phyloP scores from a whole-genome alignment of 1,140 invertebrate genomes.

The Phortica variegata region DNA sequence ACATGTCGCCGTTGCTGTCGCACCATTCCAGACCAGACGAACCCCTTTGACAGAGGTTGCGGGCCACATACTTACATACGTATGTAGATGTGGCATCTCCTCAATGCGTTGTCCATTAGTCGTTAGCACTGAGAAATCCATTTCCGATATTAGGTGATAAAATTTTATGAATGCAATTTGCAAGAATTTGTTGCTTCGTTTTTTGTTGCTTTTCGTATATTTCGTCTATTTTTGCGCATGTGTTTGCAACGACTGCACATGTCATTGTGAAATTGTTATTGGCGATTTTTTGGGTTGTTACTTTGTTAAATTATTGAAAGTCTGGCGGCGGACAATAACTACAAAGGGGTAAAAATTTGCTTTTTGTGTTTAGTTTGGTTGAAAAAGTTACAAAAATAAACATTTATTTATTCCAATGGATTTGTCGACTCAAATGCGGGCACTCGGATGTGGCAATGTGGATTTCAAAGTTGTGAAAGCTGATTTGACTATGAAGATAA shows the following conservation, averaged over 20 bases:
- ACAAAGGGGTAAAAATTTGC: too few species aligned
- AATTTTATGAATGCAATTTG: constrained; percentile 55
- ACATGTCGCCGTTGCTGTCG: constrained; percentile 10
- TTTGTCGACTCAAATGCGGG: too few species aligned
- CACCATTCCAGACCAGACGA: too few species aligned
- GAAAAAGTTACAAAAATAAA: too few species aligned
- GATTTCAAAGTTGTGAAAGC: too few species aligned
- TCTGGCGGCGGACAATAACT: too few species aligned
- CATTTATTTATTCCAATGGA: too few species aligned
- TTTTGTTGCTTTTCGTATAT: constrained; percentile 5
- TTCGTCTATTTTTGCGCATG: constrained; percentile 1
- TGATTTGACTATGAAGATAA: constrained; percentile 22
- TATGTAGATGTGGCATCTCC: too few species aligned
- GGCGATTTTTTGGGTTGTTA: constrained; percentile 38
- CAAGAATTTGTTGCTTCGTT: constrained; percentile 46
- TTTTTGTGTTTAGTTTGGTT: too few species aligned
- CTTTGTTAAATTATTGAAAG: too few species aligned
- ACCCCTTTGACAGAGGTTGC: constrained; percentile 25
- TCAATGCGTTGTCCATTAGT: constrained; percentile 42
- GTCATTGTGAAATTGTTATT: constrained; percentile 49
- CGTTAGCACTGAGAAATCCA: constrained; percentile 42
- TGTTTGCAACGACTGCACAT: constrained; percentile 12
- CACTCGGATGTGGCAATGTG: too few species aligned
- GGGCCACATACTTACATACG: constrained; percentile 17
- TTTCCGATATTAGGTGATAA: constrained; percentile 55